Conservation (phyloP, 2,113 vertebrate genomes). For the Alligator mississippiensis region DNA sequence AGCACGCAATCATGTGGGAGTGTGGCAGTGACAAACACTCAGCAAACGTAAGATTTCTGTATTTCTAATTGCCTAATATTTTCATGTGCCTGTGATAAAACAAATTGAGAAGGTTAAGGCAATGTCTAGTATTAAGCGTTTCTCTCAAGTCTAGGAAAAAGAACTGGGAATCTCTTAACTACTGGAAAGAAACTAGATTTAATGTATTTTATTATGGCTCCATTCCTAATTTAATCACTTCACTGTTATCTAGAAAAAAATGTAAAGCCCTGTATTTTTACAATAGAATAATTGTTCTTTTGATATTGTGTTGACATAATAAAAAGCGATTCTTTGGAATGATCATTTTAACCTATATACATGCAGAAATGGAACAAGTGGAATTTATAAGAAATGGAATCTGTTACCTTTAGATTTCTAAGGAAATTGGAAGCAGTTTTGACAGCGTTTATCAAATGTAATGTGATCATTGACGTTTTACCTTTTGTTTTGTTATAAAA, state of each 20-base stretch:
- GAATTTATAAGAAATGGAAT: not conserved
- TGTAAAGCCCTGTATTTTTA: fast-evolving
- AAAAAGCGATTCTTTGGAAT: fast-evolving
- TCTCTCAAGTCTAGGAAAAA: not conserved
- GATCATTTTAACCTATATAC: fast-evolving
- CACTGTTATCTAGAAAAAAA: fast-evolving
- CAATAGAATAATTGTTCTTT: fast-evolving
- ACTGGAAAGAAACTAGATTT: not conserved
- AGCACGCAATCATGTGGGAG: not conserved
- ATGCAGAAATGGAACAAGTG: fast-evolving
- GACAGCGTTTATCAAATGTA: not conserved
- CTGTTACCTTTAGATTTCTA: not conserved
- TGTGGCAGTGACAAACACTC: not conserved
- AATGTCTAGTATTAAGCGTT: not conserved
- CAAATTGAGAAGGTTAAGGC: not conserved
- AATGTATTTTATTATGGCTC: fast-evolving
- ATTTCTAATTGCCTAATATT: not conserved
- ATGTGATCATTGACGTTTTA: not conserved
- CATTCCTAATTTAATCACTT: fast-evolving
- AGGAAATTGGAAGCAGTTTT: fast-evolving
- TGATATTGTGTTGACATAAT: fast-evolving
- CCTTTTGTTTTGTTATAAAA: not conserved
- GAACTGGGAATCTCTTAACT: not conserved
- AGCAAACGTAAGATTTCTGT: constrained; percentile 31
- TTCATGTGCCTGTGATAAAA: not conserved